Percentiles rank a stretch among this genome's conserved stretches.
Conservation (phyloP, 1,140 invertebrate species). For the Zaprionus vittiger region DNA sequence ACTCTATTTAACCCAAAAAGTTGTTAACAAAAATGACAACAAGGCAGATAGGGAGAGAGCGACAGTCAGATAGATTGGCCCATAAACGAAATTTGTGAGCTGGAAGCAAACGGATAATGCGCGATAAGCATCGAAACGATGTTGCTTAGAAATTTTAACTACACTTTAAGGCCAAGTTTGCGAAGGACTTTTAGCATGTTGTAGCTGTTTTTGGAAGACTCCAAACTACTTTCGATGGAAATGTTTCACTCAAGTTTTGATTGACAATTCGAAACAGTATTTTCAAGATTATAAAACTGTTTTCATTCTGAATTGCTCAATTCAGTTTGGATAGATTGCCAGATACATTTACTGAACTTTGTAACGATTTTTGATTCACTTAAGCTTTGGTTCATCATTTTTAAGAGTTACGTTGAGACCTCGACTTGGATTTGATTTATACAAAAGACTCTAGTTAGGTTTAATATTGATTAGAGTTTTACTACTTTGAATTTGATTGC, state of each 20-base stretch:
- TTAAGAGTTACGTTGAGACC: too few species aligned
- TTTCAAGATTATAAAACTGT: neutral
- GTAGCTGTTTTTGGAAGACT: neutral
- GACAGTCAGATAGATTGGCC: neutral
- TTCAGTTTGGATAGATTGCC: too few species aligned
- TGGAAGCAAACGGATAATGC: conserved; percentile 1
- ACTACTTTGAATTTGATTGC: neutral
- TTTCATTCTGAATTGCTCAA: neutral
- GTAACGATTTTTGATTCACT: too few species aligned
- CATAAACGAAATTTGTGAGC: conserved; percentile 7
- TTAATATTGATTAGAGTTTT: too few species aligned
- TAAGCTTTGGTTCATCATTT: too few species aligned
- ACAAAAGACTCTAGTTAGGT: too few species aligned
- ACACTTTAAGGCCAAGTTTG: neutral
- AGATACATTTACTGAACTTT: too few species aligned
- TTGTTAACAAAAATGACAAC: conserved; percentile 21
- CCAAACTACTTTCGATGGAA: neutral
- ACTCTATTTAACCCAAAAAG: conserved; percentile 41
- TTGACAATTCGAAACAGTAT: neutral
- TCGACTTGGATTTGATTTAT: too few species aligned
- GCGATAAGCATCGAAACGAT: neutral
- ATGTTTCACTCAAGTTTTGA: neutral
- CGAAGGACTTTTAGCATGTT: neutral
- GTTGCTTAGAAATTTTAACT: conserved; percentile 2
- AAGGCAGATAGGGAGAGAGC: neutral